Conservation (phyloP, 2,113 vertebrate genomes). For the Zapus hudsonius region DNA sequence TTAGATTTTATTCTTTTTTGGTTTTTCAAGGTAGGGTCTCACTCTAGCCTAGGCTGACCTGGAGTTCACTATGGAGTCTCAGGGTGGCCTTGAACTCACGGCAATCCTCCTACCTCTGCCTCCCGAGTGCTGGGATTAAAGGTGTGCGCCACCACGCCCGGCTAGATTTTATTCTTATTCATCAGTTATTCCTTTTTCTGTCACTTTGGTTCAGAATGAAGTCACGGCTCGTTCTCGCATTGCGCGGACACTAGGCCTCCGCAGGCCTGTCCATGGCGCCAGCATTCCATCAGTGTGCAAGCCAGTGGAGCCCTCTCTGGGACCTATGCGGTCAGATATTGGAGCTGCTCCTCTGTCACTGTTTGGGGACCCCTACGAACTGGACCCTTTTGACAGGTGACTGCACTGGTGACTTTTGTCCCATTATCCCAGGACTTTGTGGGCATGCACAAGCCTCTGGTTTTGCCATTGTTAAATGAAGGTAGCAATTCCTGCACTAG, state of each 20-base stretch:
- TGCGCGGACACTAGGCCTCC: constrained; percentile 90
- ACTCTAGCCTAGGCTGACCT: too few relatives aligned
- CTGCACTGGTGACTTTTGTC: background rate
- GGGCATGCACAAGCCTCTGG: background rate
- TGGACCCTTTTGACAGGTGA: constrained; percentile 92
- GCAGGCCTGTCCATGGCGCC: constrained; percentile 85
- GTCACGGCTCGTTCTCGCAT: constrained; percentile 90
- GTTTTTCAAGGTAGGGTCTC: too few relatives aligned
- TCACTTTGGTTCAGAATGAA: constrained; percentile 82
- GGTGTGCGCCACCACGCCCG: too few relatives aligned
- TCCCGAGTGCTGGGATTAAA: too few relatives aligned
- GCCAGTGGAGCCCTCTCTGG: constrained; percentile 88
- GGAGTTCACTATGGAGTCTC: too few relatives aligned
- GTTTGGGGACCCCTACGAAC: constrained; percentile 93
- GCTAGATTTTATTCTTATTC: accelerated
- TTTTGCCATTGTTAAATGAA: accelerated
- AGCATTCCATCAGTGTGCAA: constrained; percentile 90
- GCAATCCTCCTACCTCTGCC: too few relatives aligned
- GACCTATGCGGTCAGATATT: constrained; percentile 94
- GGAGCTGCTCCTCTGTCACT: constrained; percentile 96
- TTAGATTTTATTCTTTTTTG: accelerated
- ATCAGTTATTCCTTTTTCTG: background rate
- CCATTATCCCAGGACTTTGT: accelerated
- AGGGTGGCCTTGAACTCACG: too few relatives aligned
- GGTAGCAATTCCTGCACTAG: too few relatives aligned